Base-by-base conservation (phyloP, 2,888 invertebrate genomes). In the Pedicia rivosa region DNA sequence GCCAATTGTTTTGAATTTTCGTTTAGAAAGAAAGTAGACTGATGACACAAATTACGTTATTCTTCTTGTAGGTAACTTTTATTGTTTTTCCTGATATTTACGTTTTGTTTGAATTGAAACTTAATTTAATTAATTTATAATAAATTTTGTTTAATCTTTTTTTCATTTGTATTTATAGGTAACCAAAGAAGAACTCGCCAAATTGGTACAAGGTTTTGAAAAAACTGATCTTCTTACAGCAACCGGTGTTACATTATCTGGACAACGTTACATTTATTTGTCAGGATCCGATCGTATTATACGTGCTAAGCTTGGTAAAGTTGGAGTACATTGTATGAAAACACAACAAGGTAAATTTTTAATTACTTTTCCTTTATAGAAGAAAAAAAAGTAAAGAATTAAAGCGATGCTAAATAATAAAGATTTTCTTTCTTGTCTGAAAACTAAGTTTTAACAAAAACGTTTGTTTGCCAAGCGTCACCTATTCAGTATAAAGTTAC, bases 251-350 rank as follows among this genome's bases (percentile, higher is more conserved):
- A 87, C 86, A 72, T 72, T 90, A 70, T 86, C 86, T 57, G 87
- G 87, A 56, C 77, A 73, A 66, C 78, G 88, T 69, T 90, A 87
- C 76, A 88, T 90, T 68, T 90, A 88, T 74, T 78, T 90, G 65
- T 90, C 90, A 57, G 88, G 88, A 62, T 82, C 86, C 67, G 87
- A 90, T 63, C 79, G 81, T 63, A 87, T 90, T 58, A 81, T 90
- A 65, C 80, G 88, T 68, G 87, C 87, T 65, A 90, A 88, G 68
- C 74, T 86, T 55, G 87, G 86, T 65, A 86, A 87, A 70, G 81
- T 83, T 62, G 90, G 90, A 57, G 83, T 88, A 51, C 90, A 90
- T 64, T 88, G 87, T 81, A 87, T 90, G 86, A 90, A 88, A 72
- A 90, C 90, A 65, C 74, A 78, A 68, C 88, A 90, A 78, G 81